Conservation (phyloP, 2,888 invertebrate genomes). For the Hirtodrosophila cameraria region DNA sequence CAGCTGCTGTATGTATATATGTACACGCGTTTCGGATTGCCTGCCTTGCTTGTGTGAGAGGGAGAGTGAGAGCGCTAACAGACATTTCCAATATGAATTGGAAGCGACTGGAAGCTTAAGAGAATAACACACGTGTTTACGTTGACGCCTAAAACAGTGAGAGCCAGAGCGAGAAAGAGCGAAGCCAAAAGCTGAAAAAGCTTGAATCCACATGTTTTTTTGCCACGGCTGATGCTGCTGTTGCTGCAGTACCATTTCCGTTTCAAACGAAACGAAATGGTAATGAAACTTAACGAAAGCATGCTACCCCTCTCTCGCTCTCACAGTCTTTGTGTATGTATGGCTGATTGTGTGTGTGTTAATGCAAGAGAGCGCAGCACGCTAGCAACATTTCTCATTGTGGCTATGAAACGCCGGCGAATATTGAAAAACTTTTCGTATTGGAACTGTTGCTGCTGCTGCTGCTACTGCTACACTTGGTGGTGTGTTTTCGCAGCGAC, state of each 20-base stretch:
- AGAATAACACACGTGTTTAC: slow-evolving; percentile 66
- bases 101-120: slow-evolving; percentile 67
- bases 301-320: slow-evolving; percentile 39
- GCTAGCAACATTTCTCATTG: slow-evolving; percentile 74
- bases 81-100: slow-evolving; percentile 51
- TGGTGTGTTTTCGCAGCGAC: slow-evolving; percentile 59
- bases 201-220: slow-evolving; percentile 76
- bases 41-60: slow-evolving; percentile 1
- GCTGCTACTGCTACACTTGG: slow-evolving; percentile 40
- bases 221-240: slow-evolving; percentile 42
- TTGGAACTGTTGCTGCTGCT: slow-evolving; percentile 76
- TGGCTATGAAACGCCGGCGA: slow-evolving; percentile 67
- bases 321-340: background rate
- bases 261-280: slow-evolving; percentile 57
- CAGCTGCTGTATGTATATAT: slow-evolving; percentile 38
- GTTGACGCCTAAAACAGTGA: slow-evolving; percentile 30
- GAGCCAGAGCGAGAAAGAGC: slow-evolving; percentile 33
- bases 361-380: slow-evolving; percentile 30
- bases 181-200: slow-evolving; percentile 55
- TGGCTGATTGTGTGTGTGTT: slow-evolving; percentile 20
- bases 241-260: slow-evolving; percentile 59
- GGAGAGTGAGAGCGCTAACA: slow-evolving; percentile 6
- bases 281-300: slow-evolving; percentile 59
- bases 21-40: slow-evolving; percentile 31
- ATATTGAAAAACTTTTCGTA: slow-evolving; percentile 80